Evolutionary conservation across 2,797 vertebrate species (phyloP).

Genomic region (Acipenser transmontanus): DNA sequence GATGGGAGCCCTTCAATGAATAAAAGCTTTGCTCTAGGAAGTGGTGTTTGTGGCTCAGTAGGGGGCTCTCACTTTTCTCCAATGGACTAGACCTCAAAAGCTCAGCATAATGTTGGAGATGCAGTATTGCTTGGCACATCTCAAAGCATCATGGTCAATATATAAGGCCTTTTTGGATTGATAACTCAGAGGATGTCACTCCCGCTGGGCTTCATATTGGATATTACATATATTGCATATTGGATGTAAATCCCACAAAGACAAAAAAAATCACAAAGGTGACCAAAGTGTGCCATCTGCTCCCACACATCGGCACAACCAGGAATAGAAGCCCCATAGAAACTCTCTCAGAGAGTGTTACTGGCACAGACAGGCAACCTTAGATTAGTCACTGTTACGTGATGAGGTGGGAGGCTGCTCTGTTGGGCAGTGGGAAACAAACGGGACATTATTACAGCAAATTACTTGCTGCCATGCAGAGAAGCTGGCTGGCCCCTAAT

Average conservation of each 20-base stretch:
- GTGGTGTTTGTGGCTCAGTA: slow-evolving; percentile 55
- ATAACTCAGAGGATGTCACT: too few species aligned
- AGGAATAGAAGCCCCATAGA: slow-evolving; percentile 29
- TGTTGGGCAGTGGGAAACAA: slow-evolving; percentile 56
- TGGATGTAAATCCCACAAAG: slow-evolving; percentile 7
- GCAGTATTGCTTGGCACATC: too few species aligned
- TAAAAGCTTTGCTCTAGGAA: slow-evolving; percentile 56
- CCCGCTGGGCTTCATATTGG: neutral
- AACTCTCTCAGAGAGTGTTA: slow-evolving; percentile 32
- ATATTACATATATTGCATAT: too few species aligned
- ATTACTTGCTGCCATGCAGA: slow-evolving; percentile 57
- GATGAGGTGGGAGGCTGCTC: slow-evolving; percentile 58
- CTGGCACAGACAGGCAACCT: slow-evolving; percentile 55
- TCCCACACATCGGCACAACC: slow-evolving; percentile 24
- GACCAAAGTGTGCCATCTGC: slow-evolving; percentile 15
- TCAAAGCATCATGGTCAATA: too few species aligned
- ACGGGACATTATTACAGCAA: slow-evolving; percentile 61
- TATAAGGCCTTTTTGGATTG: too few species aligned
- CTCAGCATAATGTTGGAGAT: slow-evolving; percentile 33
- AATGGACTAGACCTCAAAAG: slow-evolving; percentile 51
- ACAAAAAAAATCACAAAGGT: slow-evolving; percentile 33
- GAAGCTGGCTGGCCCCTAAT: slow-evolving; percentile 52
- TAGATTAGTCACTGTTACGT: slow-evolving; percentile 58
- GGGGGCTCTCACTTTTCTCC: slow-evolving; percentile 57
- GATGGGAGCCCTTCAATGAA: slow-evolving; percentile 56